Base-by-base conservation (phyloP, 1,140 invertebrate genomes). In the Temnothorax nylanderi region DNA sequence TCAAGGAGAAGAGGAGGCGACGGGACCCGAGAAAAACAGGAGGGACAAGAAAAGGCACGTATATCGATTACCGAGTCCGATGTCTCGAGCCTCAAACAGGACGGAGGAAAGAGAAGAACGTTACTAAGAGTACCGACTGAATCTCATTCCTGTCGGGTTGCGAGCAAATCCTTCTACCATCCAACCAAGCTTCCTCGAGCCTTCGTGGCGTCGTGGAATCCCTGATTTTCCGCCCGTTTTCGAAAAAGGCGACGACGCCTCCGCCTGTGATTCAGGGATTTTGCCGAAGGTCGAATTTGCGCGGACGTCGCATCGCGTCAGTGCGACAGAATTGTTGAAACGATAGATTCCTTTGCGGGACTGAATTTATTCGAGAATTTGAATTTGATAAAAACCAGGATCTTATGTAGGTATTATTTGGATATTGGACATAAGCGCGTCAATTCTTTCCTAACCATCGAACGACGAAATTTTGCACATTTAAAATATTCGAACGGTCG, bases 61-160 rank as follows among this genome's bases (percentile, higher is more conserved):
- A 88, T 92, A 94, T 93, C 92, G 93, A 93, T 93, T 92, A 91
- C 91, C 91, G 88, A 87, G 89, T 86, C 77, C 85, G 62, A 51
- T 87, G 74, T 88, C 89, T 91, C 90, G 90, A 80, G 67, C 62
- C 65, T 87, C 65, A 71, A 80, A 80, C 60, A 76, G 49, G 6
- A 44, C n/a, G 49, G 56, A 26, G 54, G 21, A 65, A 37, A 75
- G 34, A 65, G 34, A 65, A 77, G 72, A 77, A 85, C 60, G 81
- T 58, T 69, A 84, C 75, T 56, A 13, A 65, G 56, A 87, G 65
- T 41, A 78, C 54, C 67, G 78, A 82, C 86, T 67, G 62, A 88
- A 90, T 91, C 87, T 84, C 86, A 91, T 92, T 91, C 77, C 81
- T 84, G 72, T 88, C 81, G 78, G 81, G 82, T 85, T 80, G 62